Evolutionary conservation across 2,797 vertebrate species (phyloP), one percentile per base, ranked within the genome.

Genomic region (Aldrovandia affinis): DNA sequence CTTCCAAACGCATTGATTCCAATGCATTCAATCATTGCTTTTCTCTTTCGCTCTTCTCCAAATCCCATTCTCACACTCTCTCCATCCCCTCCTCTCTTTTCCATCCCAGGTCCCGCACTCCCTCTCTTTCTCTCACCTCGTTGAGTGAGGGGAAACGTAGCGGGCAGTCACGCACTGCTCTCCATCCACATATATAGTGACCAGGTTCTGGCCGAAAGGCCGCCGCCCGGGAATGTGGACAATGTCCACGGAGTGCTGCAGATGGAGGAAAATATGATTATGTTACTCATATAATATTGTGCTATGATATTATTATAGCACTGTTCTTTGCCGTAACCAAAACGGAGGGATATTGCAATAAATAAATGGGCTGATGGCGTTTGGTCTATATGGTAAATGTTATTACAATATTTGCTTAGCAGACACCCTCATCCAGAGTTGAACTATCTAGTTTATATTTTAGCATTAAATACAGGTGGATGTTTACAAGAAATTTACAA

Each of bases 161-260:
- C 96, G 96, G 0, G 96, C 96, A 0, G 93, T 96, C 91, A 96
- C 96, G 78, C 94, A 87, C 78, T 91, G 94, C 39, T 95, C 93
- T 0, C 98, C 98, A 0, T 99, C 98, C 0, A 97, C 91, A 78
- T 97, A 99, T 93, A 99, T 92, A 5, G 94, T 95, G 84, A 99
- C 95, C 42, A 97, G 33, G 86, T 98, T 99, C 93, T 99, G 98
- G 85, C 98, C 97, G 6, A 99, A 99, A 1, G 97, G 97, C 25
- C 97, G 96, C 20, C 98, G 97, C 18, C 98, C 97, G 0, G 97
- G 93, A 0, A 97, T 81, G 1, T 99, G 98, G 85, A 98, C 95
- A 0, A 99, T 85, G 54, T 95, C 96, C 50, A 99, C 91, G 0
- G 96, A 98, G 92, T 99, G 98, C 98, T 99, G 91, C 15, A 5